Evolutionary conservation across 2,797 vertebrate species (phyloP).

Genomic region (Crenichthys baileyi): DNA sequence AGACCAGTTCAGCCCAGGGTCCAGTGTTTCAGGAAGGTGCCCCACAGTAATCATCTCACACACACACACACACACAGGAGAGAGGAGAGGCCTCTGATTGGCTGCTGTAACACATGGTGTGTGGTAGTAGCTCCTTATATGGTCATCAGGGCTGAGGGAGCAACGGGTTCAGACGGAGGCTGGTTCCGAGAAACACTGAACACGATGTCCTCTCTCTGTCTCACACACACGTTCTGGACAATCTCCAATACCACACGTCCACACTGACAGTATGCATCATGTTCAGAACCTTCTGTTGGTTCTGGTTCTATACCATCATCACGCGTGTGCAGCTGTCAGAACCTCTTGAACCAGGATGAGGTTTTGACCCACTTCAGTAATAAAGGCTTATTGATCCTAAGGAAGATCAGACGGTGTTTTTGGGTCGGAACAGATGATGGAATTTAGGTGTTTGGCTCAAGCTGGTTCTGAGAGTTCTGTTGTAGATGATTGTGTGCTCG

Average conservation of each 20-base stretch:
- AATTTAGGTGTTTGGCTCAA: background rate
- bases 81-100: constrained; percentile 11
- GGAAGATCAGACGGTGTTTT: background rate
- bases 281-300: background rate
- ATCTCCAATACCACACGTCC: background rate
- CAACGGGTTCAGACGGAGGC: constrained; percentile 55
- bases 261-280: background rate
- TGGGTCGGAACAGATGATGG: background rate
- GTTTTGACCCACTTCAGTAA: background rate
- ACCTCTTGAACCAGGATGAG: background rate
- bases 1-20: background rate
- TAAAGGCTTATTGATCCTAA: background rate
- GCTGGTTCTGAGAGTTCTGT: background rate
- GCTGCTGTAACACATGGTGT: constrained; percentile 16
- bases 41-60: background rate
- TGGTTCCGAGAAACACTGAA: constrained; percentile 70
- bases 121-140: constrained; percentile 15
- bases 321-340: background rate
- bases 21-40: background rate
- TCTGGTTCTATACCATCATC: background rate
- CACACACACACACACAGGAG: background rate
- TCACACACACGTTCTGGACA: background rate
- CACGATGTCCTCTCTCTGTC: constrained; percentile 64
- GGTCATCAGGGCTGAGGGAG: constrained; percentile 46
- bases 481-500: constrained; percentile 11